Base-by-base conservation (phyloP, 2,888 invertebrate species). In the Synergus itoensis region DNA sequence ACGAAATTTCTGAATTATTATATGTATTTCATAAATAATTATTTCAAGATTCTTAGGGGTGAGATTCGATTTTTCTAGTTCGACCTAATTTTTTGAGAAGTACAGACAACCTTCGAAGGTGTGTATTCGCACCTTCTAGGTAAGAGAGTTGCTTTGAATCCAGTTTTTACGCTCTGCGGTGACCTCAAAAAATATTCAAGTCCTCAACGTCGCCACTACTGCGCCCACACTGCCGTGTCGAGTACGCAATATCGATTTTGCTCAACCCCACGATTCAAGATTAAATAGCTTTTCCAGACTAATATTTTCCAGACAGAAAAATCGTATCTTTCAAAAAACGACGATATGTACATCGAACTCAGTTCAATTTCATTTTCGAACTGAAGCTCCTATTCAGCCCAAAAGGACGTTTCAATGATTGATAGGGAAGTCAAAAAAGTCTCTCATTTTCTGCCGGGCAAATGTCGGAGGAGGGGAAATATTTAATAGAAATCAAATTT, bases 131-230 rank as follows among this genome's bases (percentile, higher is more conserved):
- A 73, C 53, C 73, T 62, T 7, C 4, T 73, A n/a, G 45, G 48
- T 73, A 9, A 5, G 9, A 48, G 11, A 21, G 36, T 73, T n/a
- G 36, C 53, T 73, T 73, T 53, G 36, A 73, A 73, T 53, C n/a
- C 48, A 53, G 28, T 53, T 73, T 48, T 14, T 73, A 73, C 73
- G 48, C 73, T 73, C 53, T 53, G 28, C 53, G 36, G 73, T 73
- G 73, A 73, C 73, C 73, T 73, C 73, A 73, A 73, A 73, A 69
- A 53, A 73, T 73, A 73, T 73, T 73, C 53, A 73, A 73, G 73
- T 40, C 73, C 73, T 73, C 73, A 48, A 73, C 48, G 73, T 36
- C 73, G 73, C 48, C 73, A 53, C 73, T 53, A 73, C 73, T 73
- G 53, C 73, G 73, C 48, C 73, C 48, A 73, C 73, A 36, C 73